A percentile compares a stretch with the other conserved stretches of the same genome.
Conservation (phyloP, 2,113 vertebrate genomes). For the Odocoileus virginianus region DNA sequence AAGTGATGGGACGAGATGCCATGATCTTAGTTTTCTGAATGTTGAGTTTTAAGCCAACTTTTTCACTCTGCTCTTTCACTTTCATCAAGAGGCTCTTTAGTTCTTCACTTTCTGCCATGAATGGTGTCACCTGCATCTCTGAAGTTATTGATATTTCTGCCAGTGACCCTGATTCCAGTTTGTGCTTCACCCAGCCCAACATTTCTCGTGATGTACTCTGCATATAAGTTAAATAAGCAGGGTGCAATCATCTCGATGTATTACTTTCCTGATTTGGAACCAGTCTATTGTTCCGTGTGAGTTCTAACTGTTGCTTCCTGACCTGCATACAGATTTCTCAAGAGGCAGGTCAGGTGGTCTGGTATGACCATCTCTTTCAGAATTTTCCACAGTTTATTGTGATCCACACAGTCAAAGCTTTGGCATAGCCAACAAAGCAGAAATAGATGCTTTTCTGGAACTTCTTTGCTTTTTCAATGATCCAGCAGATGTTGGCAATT, state of each 20-base stretch:
- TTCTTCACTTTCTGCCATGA: background rate
- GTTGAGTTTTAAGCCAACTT: background rate
- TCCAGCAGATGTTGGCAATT: background rate
- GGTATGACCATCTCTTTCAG: background rate
- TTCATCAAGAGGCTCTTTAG: background rate
- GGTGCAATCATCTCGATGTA: background rate
- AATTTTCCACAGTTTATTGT: background rate
- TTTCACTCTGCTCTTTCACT: background rate
- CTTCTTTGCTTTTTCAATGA: rapidly evolving
- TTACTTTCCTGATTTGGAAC: background rate
- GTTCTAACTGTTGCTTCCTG: background rate
- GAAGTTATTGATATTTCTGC: background rate
- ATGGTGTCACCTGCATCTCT: background rate
- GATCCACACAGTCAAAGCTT: background rate
- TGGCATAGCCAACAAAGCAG: background rate
- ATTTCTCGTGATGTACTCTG: rapidly evolving
- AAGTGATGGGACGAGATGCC: background rate
- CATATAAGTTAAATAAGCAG: background rate
- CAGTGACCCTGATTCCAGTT: background rate
- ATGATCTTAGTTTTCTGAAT: background rate
- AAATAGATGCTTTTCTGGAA: background rate
- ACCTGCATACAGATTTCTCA: background rate
- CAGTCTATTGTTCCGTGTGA: background rate
- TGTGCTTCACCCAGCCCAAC: background rate
- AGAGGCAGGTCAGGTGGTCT: background rate